Base-by-base conservation (phyloP, 2,888 invertebrate species). In the Automeris io region DNA sequence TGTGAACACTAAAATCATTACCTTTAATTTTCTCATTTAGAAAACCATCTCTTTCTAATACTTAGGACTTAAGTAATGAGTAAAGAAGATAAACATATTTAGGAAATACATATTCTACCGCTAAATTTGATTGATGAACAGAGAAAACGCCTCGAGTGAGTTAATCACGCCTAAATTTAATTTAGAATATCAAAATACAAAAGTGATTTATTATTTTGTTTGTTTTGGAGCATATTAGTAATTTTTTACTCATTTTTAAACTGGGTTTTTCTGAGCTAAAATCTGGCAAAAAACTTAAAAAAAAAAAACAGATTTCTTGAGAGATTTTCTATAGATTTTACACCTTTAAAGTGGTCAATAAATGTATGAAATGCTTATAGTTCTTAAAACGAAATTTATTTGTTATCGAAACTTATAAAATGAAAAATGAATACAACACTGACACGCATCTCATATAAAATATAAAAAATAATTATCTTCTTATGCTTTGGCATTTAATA, bases 141-240 rank as follows among this genome's bases (percentile, higher is more conserved):
- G 73, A 76, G 83, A 83, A 82, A 82, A 83, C 85, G 85, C 85
- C 85, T 85, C 70, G 65, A 78, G 78, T 76, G 68, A 72, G 72
- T 73, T 77, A 74, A 82, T 82, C 78, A 80, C 74, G 74, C 76
- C 81, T 79, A 82, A 85, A 83, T 83, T 83, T 73, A 85, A 85
- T 85, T 83, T 82, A 73, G 77, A 66, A 74, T 71, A 76, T 68
- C 70, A 74, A 72, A 74, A 74, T 60, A 60, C 61, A 61, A 50
- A 63, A 54, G 59, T 62, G 63, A 70, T 74, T 76, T 64, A 64
- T 66, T 67, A 63, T 77, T 80, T 80, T 83, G 75, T 85, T 85
- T 85, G 80, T 76, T 83, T 82, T 81, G 61, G 61, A 51, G 41
- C 16, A 54, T 53, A 53, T 32, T 37, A 23, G 18, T 54, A 64